Base-by-base conservation (phyloP, 2,888 invertebrate species). In the Panopea generosa region DNA sequence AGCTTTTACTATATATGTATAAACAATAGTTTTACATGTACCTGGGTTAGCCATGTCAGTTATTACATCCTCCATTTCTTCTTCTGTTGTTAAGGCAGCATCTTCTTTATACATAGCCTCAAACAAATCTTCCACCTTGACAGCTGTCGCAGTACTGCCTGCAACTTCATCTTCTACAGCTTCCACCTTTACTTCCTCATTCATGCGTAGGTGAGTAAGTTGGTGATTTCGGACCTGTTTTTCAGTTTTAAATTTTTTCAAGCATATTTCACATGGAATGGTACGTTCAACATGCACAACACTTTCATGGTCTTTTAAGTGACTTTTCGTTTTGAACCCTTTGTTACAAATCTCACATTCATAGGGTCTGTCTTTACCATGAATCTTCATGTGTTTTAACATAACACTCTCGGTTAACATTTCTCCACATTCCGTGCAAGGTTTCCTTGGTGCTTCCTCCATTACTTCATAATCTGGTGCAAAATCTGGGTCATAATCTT, bases 381-480 rank as follows among this genome's bases (percentile, higher is more conserved):
- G 75, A 33, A 50, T 47, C 20, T 49, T 27, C 66, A 53, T 70
- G 50, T 75, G 75, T 45, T 65, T 69, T 18, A 27, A 43, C 33
- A 75, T 38, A 1, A 43, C 50, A 43, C 60, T 65, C 40, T 43
- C 45, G 6, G 38, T 29, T 2, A 65, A 49, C 18, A 50, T 38
- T 55, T 62, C 53, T 4, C 75, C 70, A 45, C 75, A 75, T 0
- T 65, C 52, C 26, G 27, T 27, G 43, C 75, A 75, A 11, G 68
- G 33, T 11, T 14, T 7, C 14, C 40, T 40, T 7, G 14, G 14
- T 40, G 40, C 14, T 40, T n/a, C n/a, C n/a, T n/a, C n/a, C n/a
- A n/a, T n/a, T n/a, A n/a, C n/a, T n/a, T n/a, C n/a, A n/a, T n/a
- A n/a, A n/a, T n/a, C n/a, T n/a, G n/a, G n/a, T n/a, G n/a, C n/a